These are phyloP conservation scores for Hylaea fasciaria DNA, from an alignment of 2,888 invertebrate genomes.

Conservation along the genomic window DNA sequence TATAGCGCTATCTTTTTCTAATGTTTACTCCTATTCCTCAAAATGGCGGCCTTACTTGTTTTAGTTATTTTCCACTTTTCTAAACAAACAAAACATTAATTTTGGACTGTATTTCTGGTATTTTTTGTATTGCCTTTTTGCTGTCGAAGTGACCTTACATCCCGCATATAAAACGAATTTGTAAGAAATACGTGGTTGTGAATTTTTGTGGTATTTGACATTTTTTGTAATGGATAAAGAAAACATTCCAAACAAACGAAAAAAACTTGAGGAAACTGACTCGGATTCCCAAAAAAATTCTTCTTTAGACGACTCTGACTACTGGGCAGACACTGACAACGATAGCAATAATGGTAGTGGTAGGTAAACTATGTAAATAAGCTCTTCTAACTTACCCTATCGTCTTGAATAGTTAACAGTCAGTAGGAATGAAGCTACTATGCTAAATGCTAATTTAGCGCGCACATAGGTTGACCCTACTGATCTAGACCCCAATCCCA, in stretches of 20 bases:
- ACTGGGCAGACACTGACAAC: slow-evolving; percentile 73
- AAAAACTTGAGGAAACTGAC: slow-evolving; percentile 63
- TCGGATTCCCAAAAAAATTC: slow-evolving; percentile 60
- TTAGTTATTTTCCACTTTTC: no score
- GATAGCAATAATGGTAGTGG: slow-evolving; percentile 57
- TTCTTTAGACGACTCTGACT: slow-evolving; percentile 68
- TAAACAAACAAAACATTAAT: no score
- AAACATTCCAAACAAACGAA: slow-evolving; percentile 67
- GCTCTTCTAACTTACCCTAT: no score
- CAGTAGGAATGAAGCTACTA: no score
- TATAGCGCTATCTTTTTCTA: neutral
- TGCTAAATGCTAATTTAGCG: no score
- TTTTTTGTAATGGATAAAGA: slow-evolving; percentile 67
- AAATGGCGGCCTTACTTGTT: neutral
- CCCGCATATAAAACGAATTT: slow-evolving; percentile 17
- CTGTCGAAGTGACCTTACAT: slow-evolving; percentile 9
- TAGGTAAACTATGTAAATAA: neutral
- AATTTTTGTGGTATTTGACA: slow-evolving; percentile 16
- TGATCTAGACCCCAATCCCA: no score
- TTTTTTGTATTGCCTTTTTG: neutral
- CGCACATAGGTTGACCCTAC: no score
- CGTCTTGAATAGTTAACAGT: no score
- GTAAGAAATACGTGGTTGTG: slow-evolving; percentile 25
- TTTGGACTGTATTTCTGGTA: no score
- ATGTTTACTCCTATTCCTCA: neutral